Base-by-base conservation (phyloP, 2,113 vertebrate genomes). In the Malurus alboscapulatus region DNA sequence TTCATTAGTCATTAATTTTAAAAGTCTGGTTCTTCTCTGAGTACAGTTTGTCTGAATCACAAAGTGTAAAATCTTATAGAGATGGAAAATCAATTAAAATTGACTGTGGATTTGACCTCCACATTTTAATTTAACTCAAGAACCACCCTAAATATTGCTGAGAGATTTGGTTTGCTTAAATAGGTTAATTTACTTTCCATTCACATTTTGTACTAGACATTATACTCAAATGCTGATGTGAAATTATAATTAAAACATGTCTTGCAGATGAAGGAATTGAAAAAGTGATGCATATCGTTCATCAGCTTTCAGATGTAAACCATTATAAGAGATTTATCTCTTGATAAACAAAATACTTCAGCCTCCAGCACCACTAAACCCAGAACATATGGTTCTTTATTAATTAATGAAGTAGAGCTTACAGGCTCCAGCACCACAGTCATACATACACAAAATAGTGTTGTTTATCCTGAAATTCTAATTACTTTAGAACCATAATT, bases 401-500 rank as follows among this genome's bases (percentile, higher is more conserved):
- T 95, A 92, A 86, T 95, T 96, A 96, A 91, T 92, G 66, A 95
- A 95, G 65, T 32, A 88, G 29, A 81, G 24, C 21, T 95, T 95
- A 88, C 12, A 63, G 26, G 92, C 47, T 72, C 76, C 50, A 93
- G 45, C 29, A 86, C n/a, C 61, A 61, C 48, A 88, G 71, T 67
- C 47, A 75, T 57, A 47, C n/a, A 95, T 67, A 58, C 22, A 79
- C 6, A 48, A 61, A 95, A 95, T 84, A 87, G 89, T 78, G 14
- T 51, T 48, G 87, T 92, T 96, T 96, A 77, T 87, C 47, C 14
- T 17, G 53, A 95, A 95, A 89, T 82, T 87, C 58, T 94, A 93
- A 94, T 95, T 95, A 95, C 55, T 75, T 96, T 67, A 53, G 92
- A 92, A 80, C 53, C 26, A 69, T 92, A 96, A 96, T 95, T 95